phyloP scores from a whole-genome alignment of 2,888 invertebrate species.

The Frankliniella fusca region DNA sequence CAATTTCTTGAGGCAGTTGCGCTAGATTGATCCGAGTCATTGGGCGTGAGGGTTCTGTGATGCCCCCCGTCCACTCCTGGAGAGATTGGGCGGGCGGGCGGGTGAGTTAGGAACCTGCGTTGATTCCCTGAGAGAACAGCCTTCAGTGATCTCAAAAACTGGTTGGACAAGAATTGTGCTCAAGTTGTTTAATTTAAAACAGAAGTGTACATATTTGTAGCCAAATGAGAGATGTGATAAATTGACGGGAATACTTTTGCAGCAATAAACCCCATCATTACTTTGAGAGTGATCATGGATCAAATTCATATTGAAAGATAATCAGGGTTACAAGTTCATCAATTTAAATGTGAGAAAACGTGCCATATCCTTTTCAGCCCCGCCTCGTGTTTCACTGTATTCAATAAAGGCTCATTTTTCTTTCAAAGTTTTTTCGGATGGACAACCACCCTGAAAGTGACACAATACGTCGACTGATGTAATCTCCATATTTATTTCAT shows the following conservation, averaged over 20 bases:
- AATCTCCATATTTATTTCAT: no score
- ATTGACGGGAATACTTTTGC: neutral
- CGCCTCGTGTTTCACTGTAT: no score
- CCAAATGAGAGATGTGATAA: neutral
- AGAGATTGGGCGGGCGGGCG: neutral
- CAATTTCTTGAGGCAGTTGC: neutral
- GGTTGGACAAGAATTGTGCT: neutral
- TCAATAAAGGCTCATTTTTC: no score
- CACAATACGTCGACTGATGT: no score
- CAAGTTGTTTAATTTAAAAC: neutral
- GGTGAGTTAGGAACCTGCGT: no score
- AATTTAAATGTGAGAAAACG: no score
- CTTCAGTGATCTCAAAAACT: neutral
- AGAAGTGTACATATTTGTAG: neutral
- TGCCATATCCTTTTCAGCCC: no score
- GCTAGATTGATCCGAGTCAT: neutral
- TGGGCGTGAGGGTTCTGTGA: neutral
- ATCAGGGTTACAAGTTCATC: no score
- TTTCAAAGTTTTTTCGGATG: no score
- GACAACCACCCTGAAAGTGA: no score
- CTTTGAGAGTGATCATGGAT: neutral
- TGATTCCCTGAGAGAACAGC: no score
- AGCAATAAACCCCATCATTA: neutral
- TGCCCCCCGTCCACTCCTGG: neutral
- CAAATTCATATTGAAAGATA: no score